These are phyloP conservation scores for Heliothis peltigera DNA, from an alignment of 2,888 invertebrate species.

Conservation along the genomic window DNA sequence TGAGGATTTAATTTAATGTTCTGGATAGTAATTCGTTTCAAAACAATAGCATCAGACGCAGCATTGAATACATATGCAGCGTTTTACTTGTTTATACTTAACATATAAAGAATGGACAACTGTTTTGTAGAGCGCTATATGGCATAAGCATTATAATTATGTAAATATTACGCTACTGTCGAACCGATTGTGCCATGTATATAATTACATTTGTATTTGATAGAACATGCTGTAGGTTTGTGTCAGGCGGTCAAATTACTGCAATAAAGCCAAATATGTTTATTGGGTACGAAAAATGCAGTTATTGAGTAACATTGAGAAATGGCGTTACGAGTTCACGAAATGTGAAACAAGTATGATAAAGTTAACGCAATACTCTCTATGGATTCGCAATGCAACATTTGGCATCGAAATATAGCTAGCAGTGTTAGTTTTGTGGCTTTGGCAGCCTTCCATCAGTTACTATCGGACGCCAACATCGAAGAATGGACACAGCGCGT, in stretches of 20 bases:
- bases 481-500: slow-evolving; percentile 22
- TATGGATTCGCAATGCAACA: slow-evolving; percentile 39
- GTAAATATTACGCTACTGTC: slow-evolving; percentile 41
- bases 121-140: slow-evolving; percentile 35
- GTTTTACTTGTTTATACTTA: slow-evolving; percentile 47
- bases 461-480: slow-evolving; percentile 61
- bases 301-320: slow-evolving; percentile 33
- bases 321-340: slow-evolving; percentile 20
- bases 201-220: slow-evolving; percentile 33
- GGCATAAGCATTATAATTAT: slow-evolving; percentile 38
- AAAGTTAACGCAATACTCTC: slow-evolving; percentile 41
- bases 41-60: slow-evolving; percentile 71
- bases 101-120: slow-evolving; percentile 44
- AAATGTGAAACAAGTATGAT: slow-evolving; percentile 34
- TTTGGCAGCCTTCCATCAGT: slow-evolving; percentile 81
- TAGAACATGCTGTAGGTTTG: slow-evolving; percentile 25
- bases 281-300: slow-evolving; percentile 39
- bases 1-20: slow-evolving; percentile 80
- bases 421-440: slow-evolving; percentile 69
- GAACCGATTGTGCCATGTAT: slow-evolving; percentile 28
- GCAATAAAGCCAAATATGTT: slow-evolving; percentile 27
- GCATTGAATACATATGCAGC: slow-evolving; percentile 61
- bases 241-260: slow-evolving; percentile 5
- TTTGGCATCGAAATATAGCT: slow-evolving; percentile 71
- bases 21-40: slow-evolving; percentile 75